A percentile compares a stretch with the other conserved stretches of the same genome.
These are phyloP conservation scores for Theodoxus fluviatilis DNA, from an alignment of 2,888 invertebrate genomes.

Conservation along the genomic window DNA sequence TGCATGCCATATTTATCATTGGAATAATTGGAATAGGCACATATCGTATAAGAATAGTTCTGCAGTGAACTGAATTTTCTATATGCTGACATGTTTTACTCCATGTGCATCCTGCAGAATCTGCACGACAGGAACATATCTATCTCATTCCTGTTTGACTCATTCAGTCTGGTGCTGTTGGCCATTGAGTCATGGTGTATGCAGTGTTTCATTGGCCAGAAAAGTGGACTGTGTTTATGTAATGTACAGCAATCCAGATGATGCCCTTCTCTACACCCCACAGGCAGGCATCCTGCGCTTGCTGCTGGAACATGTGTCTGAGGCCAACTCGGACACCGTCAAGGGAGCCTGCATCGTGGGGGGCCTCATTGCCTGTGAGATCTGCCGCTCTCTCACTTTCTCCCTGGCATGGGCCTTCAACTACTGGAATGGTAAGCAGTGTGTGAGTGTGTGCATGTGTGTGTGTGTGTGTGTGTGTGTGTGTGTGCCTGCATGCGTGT, in stretches of 20 bases:
- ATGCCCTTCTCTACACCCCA: not conserved
- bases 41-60: too few relatives aligned
- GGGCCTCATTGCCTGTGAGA: conserved; percentile 67
- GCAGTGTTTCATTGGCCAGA: not conserved
- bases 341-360: conserved; percentile 68
- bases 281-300: conserved; percentile 53
- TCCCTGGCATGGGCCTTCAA: conserved; percentile 69
- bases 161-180: not conserved
- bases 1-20: too few relatives aligned
- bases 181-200: not conserved
- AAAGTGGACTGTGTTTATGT: too few relatives aligned
- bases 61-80: too few relatives aligned
- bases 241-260: too few relatives aligned
- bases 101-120: too few relatives aligned
- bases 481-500: conserved; percentile 1
- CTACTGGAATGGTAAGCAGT: conserved; percentile 60
- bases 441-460: too few relatives aligned
- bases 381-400: conserved; percentile 67
- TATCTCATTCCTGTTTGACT: not conserved
- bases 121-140: too few relatives aligned
- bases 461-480: conserved; percentile 9
- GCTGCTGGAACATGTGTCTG: conserved; percentile 46
- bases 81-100: too few relatives aligned
- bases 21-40: too few relatives aligned
- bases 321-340: conserved; percentile 59